Conservation (phyloP, 2,797 vertebrate genomes). For the Lepilemur septentrionalis region DNA sequence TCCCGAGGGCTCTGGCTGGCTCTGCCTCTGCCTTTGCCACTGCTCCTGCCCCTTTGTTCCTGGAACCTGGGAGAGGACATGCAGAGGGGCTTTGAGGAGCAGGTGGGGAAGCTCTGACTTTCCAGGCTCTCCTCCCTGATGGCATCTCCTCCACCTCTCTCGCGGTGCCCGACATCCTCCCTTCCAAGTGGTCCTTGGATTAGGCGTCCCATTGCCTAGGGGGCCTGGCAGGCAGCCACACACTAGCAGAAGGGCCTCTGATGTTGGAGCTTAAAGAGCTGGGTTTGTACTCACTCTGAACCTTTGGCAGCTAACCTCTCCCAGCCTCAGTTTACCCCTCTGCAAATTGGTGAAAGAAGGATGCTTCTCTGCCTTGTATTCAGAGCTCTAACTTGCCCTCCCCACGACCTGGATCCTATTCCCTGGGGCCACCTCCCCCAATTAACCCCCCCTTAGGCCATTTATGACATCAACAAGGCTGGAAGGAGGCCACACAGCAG, state of each 20-base stretch:
- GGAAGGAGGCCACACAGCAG: constrained; percentile 80
- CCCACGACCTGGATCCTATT: constrained; percentile 38
- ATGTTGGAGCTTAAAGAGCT: not conserved
- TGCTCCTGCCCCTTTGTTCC: not conserved
- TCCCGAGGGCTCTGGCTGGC: not conserved
- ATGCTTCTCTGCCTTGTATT: not conserved
- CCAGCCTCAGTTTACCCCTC: not conserved
- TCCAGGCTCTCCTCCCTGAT: not conserved
- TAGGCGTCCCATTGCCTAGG: not conserved
- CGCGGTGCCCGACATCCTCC: not conserved
- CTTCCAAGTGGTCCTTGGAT: not conserved
- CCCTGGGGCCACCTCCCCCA: constrained; percentile 73
- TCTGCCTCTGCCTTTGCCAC: not conserved
- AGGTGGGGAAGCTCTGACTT: not conserved
- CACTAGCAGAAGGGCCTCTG: not conserved
- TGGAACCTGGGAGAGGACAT: not conserved
- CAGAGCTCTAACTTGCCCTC: not conserved
- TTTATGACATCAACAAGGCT: constrained; percentile 83
- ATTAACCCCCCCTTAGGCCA: constrained; percentile 83
- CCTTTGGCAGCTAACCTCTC: not conserved
- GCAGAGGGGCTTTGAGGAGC: not conserved
- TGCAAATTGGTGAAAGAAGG: not conserved
- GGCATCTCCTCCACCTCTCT: not conserved
- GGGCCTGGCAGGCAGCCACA: not conserved
- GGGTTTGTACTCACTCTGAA: not conserved